Conservation (phyloP, 2,113 vertebrate genomes). For the Boulengeromyrus knoepffleri region DNA sequence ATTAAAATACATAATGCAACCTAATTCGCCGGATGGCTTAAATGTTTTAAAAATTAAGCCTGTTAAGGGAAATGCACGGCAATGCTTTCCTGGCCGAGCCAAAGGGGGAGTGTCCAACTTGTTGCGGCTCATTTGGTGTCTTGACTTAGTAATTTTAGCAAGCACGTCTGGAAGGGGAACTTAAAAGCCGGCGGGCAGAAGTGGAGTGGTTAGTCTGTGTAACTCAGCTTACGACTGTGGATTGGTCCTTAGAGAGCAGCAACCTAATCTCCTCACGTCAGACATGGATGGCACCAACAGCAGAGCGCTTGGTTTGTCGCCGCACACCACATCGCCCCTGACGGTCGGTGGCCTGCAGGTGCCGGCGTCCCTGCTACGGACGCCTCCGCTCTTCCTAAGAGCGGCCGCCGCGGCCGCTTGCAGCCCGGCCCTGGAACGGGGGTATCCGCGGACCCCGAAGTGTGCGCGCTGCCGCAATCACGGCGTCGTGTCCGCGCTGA, state of each 20-base stretch:
- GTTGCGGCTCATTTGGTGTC: not conserved
- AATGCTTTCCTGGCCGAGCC: not conserved
- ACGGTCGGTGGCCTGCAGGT: slow-evolving; percentile 47
- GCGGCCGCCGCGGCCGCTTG: slow-evolving; percentile 39
- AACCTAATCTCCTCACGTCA: not conserved
- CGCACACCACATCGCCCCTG: slow-evolving; percentile 22
- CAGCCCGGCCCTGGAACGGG: slow-evolving; percentile 55
- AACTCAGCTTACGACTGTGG: not conserved
- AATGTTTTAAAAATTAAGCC: not conserved
- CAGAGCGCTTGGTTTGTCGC: slow-evolving; percentile 44
- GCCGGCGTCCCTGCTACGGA: slow-evolving; percentile 57
- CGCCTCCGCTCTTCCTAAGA: slow-evolving; percentile 53
- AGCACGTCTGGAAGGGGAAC: slow-evolving; percentile 19
- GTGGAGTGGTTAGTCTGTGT: slow-evolving; percentile 1
- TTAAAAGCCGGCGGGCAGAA: slow-evolving; percentile 11
- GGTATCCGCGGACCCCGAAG: slow-evolving; percentile 75
- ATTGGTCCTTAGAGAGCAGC: not conserved
- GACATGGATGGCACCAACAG: slow-evolving; percentile 59
- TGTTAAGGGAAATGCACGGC: not conserved
- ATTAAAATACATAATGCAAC: not conserved
- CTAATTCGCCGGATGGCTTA: not conserved
- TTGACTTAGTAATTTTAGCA: not conserved
- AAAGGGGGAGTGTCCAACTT: slow-evolving; percentile 12
- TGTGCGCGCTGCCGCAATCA: slow-evolving; percentile 83
- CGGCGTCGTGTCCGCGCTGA: slow-evolving; percentile 81